These are phyloP conservation scores for Trachelus troglodyta DNA, from an alignment of 2,888 invertebrate species.

Conservation along the genomic window DNA sequence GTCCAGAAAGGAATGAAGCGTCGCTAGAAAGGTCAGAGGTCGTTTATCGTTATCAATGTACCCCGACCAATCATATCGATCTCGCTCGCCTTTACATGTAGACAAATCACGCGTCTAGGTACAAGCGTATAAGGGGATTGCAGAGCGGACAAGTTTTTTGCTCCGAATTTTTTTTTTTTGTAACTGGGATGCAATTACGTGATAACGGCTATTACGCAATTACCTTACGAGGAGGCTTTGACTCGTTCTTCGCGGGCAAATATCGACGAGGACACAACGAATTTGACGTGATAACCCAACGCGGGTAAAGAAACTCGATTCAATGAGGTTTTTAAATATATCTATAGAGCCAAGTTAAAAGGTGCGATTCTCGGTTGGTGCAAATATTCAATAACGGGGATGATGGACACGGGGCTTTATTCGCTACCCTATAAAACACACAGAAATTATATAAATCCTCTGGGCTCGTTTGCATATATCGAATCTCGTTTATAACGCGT, in stretches of 20 bases:
- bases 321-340: background rate
- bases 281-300: background rate
- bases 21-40: too few relatives aligned
- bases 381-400: conserved; percentile 34
- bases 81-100: too few relatives aligned
- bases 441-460: background rate
- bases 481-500: background rate
- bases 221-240: background rate
- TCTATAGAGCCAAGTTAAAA: conserved; percentile 27
- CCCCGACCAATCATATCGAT: too few relatives aligned
- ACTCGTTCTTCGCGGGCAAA: background rate
- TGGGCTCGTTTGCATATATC: background rate
- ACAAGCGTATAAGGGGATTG: background rate
- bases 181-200: too few relatives aligned
- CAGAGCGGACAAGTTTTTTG: background rate
- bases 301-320: background rate
- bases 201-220: background rate
- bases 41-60: too few relatives aligned
- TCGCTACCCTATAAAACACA: conserved; percentile 21
- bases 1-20: background rate
- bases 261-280: background rate
- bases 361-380: conserved; percentile 31
- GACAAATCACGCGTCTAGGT: background rate
- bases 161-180: too few relatives aligned
- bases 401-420: conserved; percentile 26